Evolutionary conservation across 1,140 invertebrate species (phyloP).

Genomic region (Diprion similis): DNA sequence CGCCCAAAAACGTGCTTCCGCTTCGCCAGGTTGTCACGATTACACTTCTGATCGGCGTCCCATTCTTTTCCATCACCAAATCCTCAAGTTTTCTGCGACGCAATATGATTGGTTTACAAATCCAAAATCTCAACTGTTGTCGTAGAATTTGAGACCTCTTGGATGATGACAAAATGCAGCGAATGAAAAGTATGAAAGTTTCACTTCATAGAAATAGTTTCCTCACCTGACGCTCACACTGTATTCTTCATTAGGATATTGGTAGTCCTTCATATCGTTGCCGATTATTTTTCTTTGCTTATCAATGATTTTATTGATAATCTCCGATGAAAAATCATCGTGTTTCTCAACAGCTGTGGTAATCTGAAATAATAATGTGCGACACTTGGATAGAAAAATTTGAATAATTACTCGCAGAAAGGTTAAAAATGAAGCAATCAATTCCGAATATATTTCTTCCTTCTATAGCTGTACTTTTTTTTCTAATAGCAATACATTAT

Average conservation of each 20-base stretch:
- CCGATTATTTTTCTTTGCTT: slow-evolving; percentile 63
- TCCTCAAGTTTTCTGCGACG: slow-evolving; percentile 65
- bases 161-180: not conserved
- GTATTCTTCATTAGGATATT: slow-evolving; percentile 65
- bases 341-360: too few relatives aligned
- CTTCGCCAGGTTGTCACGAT: slow-evolving; percentile 86
- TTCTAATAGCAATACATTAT: too few relatives aligned
- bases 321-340: slow-evolving; percentile 7
- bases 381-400: too few relatives aligned
- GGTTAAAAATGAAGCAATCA: too few relatives aligned
- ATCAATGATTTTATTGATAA: slow-evolving; percentile 66
- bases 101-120: not conserved
- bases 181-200: slow-evolving; percentile 9
- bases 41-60: slow-evolving; percentile 75
- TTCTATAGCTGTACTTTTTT: too few relatives aligned
- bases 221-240: slow-evolving; percentile 59
- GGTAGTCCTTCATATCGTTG: slow-evolving; percentile 67
- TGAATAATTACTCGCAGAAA: too few relatives aligned
- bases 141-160: not conserved
- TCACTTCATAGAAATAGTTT: slow-evolving; percentile 13
- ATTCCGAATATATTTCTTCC: too few relatives aligned
- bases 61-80: slow-evolving; percentile 71
- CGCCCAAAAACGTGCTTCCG: slow-evolving; percentile 88
- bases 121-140: not conserved
- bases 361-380: too few relatives aligned